Percentiles rank a stretch among this genome's conserved stretches.
Evolutionary conservation across 1,140 invertebrate species (phyloP).

Genomic region (Tetragnatha versicolor): DNA sequence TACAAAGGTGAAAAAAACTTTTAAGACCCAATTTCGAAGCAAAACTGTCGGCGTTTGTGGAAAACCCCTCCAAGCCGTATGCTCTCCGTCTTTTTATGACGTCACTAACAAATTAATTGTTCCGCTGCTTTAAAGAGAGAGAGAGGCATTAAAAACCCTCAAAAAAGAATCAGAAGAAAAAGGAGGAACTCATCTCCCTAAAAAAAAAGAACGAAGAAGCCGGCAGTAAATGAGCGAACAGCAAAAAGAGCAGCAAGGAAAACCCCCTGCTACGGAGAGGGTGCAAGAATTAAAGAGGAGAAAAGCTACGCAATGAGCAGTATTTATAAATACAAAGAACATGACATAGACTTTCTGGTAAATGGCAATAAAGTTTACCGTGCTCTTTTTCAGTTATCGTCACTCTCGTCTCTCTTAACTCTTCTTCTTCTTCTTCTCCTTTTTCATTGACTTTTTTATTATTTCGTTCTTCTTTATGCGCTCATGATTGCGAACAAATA

Average conservation of each 20-base stretch:
- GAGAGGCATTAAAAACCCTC: too few species aligned
- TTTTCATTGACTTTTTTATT: slow-evolving; percentile 23
- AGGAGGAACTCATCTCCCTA: not conserved
- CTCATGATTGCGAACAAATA: slow-evolving; percentile 54
- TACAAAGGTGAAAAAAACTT: too few species aligned
- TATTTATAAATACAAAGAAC: slow-evolving; percentile 56
- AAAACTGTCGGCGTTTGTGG: slow-evolving; percentile 4
- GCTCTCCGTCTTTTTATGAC: slow-evolving; percentile 39
- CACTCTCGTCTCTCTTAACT: not conserved
- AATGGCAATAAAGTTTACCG: slow-evolving; percentile 55
- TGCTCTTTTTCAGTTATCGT: slow-evolving; percentile 44
- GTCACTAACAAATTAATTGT: slow-evolving; percentile 56
- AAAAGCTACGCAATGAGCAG: slow-evolving; percentile 44
- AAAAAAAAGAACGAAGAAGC: not conserved
- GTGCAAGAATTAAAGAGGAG: slow-evolving; percentile 55
- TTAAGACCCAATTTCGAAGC: too few species aligned
- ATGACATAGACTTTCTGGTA: slow-evolving; percentile 51
- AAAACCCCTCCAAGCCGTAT: slow-evolving; percentile 31
- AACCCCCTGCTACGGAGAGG: slow-evolving; percentile 46
- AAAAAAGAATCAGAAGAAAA: slow-evolving; percentile 33
- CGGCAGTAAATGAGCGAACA: slow-evolving; percentile 12
- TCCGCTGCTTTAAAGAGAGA: slow-evolving; percentile 40
- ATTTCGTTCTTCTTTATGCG: slow-evolving; percentile 14
- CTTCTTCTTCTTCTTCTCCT: slow-evolving; percentile 7
- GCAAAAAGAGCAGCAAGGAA: slow-evolving; percentile 11